A percentile compares a stretch with the other conserved stretches of the same genome.
Evolutionary conservation across 2,797 vertebrate genomes (phyloP).

Genomic region (Paedocypris micromegethes): DNA sequence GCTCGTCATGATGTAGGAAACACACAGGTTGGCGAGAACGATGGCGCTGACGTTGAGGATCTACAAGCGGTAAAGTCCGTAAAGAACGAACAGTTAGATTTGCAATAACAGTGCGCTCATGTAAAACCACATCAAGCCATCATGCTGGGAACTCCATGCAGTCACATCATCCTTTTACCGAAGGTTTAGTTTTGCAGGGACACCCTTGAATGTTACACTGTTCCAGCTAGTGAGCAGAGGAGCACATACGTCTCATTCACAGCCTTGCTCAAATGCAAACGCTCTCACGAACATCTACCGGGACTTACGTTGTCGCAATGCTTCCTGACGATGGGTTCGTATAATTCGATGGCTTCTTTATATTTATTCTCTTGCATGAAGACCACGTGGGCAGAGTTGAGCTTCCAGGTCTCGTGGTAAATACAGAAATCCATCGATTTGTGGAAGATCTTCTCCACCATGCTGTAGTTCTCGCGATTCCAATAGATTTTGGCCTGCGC

Average conservation of each 20-base stretch:
- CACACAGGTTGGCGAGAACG: constrained; percentile 92
- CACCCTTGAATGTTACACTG: constrained; percentile 79
- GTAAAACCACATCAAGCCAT: not conserved
- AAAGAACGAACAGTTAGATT: not conserved
- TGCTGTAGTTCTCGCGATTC: constrained; percentile 88
- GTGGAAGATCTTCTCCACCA: constrained; percentile 94
- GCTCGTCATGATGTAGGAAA: constrained; percentile 93
- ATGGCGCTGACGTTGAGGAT: constrained; percentile 90
- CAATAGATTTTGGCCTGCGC: constrained; percentile 96
- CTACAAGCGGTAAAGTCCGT: constrained; percentile 49
- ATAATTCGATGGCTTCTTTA: constrained; percentile 91
- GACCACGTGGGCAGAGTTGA: constrained; percentile 92
- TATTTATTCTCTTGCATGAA: constrained; percentile 97
- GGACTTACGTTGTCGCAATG: constrained; percentile 82
- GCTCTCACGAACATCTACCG: not conserved
- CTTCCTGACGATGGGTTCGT: constrained; percentile 94
- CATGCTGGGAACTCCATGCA: constrained; percentile 54
- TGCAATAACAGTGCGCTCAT: not conserved
- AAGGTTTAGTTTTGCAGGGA: constrained; percentile 75
- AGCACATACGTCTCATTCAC: constrained; percentile 36
- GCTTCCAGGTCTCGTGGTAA: constrained; percentile 88
- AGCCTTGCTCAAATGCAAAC: not conserved
- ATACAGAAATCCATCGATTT: constrained; percentile 91
- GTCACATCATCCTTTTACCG: constrained; percentile 63
- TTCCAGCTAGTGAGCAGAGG: constrained; percentile 66